Evolutionary conservation across 2,888 invertebrate species (phyloP), one percentile per base, ranked within the genome.

Genomic region (Galerucella calmariensis): DNA sequence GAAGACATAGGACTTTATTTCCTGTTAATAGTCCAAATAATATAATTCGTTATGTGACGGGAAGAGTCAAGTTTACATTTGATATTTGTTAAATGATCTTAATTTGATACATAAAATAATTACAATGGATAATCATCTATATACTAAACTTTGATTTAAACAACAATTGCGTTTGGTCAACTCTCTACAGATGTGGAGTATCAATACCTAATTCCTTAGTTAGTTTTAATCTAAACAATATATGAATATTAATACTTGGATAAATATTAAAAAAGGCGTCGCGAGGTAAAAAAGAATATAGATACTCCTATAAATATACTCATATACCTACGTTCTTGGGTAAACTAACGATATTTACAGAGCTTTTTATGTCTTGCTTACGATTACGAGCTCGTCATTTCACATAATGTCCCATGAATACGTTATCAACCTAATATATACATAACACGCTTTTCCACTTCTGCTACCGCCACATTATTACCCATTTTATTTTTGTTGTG

Each of bases 401-500:
- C 83, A 82, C 83, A 84, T 84, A 85, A 84, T 83, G 81, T 82
- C 81, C 83, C 83, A 85, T 86, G 85, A 86, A 86, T 86, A 84
- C 81, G 81, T 82, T 83, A 85, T 82, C 81, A 83, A 81, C 81
- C 79, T 79, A 79, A 69, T 75, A 77, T 77, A 76, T 65, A 77
- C 77, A 78, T 83, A 75, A 84, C 85, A 84, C 77, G 84, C 79
- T 83, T 85, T 85, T 84, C 83, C 85, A 85, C 84, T 85, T 85
- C 84, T 85, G 69, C 35, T 84, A 81, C 80, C 75, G 79, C 76
- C 79, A 79, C 79, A 82, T 81, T 81, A 81, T 81, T 77, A 81
- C 10, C 67, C n/a, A 63, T 46, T 63, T 67, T 67, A 67, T 67
- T 67, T 65, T 65, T 46, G n/a, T 46, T 65, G 16, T 46, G n/a